A percentile compares a stretch with the other conserved stretches of the same genome.
Evolutionary conservation across 92 coral and sea anemone genomes (phyloP).

Genomic region (Phenganax marumi): DNA sequence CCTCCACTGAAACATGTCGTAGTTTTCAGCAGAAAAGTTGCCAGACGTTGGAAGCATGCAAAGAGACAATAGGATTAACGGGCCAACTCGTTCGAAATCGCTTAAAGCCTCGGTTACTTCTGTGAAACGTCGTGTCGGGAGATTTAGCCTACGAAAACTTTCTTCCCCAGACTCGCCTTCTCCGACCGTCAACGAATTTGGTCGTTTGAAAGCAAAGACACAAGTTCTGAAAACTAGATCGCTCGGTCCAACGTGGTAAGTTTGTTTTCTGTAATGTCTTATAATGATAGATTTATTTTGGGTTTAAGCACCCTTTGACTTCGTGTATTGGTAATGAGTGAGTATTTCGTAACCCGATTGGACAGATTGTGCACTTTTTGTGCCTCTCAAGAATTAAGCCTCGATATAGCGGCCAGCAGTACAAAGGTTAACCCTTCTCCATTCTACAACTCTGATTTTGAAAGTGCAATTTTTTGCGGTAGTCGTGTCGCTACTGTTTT

Average conservation of each 20-base stretch:
- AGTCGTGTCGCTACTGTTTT: no score
- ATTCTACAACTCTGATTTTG: no score
- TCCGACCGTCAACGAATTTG: background rate
- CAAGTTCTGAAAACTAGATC: slow-evolving; percentile 2
- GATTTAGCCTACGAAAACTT: slow-evolving; percentile 25
- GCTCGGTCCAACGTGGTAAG: slow-evolving; percentile 11
- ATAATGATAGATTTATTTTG: no score
- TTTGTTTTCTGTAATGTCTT: background rate
- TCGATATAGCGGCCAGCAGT: no score
- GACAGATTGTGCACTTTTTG: no score
- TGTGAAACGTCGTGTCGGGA: slow-evolving; percentile 28
- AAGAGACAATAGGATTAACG: slow-evolving; percentile 35
- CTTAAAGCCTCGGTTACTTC: slow-evolving; percentile 18
- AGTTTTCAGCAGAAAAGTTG: background rate
- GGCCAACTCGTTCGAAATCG: slow-evolving; percentile 20
- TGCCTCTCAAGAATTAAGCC: no score
- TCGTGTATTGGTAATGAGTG: no score
- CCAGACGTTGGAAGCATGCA: slow-evolving; percentile 1
- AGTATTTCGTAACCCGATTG: no score
- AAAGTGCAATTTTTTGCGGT: no score
- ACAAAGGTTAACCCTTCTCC: no score
- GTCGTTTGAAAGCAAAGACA: background rate
- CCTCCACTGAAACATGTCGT: background rate
- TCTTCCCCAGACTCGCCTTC: slow-evolving; percentile 11
- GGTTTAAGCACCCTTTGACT: no score